Evolutionary conservation across 2,113 vertebrate genomes (phyloP).

Genomic region (Grammomys surdaster): DNA sequence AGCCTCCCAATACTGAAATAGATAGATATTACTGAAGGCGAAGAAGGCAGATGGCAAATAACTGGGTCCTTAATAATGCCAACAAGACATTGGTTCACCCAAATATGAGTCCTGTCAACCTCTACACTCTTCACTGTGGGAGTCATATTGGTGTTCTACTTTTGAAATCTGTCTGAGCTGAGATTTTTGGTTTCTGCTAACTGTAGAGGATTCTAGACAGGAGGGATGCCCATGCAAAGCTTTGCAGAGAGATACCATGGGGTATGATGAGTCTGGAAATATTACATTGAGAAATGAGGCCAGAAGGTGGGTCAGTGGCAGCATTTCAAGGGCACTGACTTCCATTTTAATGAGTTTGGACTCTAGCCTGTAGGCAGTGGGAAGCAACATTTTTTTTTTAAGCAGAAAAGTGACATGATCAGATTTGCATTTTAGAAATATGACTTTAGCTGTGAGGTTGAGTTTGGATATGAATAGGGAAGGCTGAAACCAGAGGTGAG

Average conservation of each 20-base stretch:
- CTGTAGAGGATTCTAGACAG: slow-evolving; percentile 49
- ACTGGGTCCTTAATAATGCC: background rate
- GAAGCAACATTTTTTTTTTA: slow-evolving; percentile 71
- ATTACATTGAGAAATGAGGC: slow-evolving; percentile 74
- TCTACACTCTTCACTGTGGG: slow-evolving; percentile 11
- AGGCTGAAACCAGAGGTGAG: slow-evolving; percentile 49
- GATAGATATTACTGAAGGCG: background rate
- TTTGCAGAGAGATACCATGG: background rate
- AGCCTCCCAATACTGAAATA: background rate
- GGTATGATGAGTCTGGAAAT: slow-evolving; percentile 60
- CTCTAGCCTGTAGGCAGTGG: slow-evolving; percentile 77
- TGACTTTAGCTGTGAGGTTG: slow-evolving; percentile 66
- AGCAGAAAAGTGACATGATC: slow-evolving; percentile 76
- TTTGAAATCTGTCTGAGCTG: background rate
- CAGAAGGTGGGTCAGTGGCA: slow-evolving; percentile 75
- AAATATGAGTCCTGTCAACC: slow-evolving; percentile 36
- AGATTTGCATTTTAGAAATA: slow-evolving; percentile 80
- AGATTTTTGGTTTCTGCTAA: slow-evolving; percentile 55
- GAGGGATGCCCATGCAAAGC: slow-evolving; percentile 49
- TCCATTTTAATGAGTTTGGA: slow-evolving; percentile 82
- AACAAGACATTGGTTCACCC: background rate
- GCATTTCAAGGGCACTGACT: slow-evolving; percentile 78
- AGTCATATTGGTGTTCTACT: background rate
- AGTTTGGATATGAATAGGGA: slow-evolving; percentile 43
- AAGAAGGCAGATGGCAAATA: background rate